A percentile compares a stretch with the other conserved stretches of the same genome.
phyloP scores from a whole-genome alignment of 2,797 vertebrate species.

The Chlorospingus flavigularis region DNA sequence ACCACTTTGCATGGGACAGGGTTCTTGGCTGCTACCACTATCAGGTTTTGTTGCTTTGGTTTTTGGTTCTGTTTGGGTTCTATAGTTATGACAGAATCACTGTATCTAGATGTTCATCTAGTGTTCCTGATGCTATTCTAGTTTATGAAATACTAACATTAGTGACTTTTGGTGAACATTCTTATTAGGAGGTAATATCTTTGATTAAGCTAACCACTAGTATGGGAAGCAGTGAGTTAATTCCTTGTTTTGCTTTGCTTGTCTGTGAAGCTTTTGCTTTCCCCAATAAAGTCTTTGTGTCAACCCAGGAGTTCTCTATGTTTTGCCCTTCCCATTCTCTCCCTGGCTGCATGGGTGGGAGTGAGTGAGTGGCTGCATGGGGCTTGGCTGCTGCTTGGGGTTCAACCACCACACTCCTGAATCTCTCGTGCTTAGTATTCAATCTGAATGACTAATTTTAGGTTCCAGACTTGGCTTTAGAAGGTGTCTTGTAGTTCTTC shows the following conservation, averaged over 20 bases:
- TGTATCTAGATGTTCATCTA: background rate
- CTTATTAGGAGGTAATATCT: background rate
- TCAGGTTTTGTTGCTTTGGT: background rate
- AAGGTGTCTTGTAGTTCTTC: background rate
- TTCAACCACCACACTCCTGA: accelerated
- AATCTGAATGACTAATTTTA: background rate
- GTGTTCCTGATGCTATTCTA: background rate
- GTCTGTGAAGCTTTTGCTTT: background rate
- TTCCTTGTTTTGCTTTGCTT: background rate
- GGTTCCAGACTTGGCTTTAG: background rate
- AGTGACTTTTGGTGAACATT: background rate
- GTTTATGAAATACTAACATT: background rate
- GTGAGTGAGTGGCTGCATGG: accelerated
- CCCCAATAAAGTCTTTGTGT: background rate
- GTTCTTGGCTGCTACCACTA: background rate
- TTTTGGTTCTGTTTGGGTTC: background rate
- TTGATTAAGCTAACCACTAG: background rate
- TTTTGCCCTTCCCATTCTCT: background rate
- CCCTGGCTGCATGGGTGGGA: background rate
- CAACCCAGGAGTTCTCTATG: background rate
- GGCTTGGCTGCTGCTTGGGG: background rate
- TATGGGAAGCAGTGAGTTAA: background rate
- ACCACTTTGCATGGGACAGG: background rate
- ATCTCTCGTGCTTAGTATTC: background rate
- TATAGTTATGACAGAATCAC: background rate